Percentiles rank a stretch among this genome's conserved stretches.
Conservation (phyloP, 2,797 vertebrate genomes). For the Falco novaeseelandiae region DNA sequence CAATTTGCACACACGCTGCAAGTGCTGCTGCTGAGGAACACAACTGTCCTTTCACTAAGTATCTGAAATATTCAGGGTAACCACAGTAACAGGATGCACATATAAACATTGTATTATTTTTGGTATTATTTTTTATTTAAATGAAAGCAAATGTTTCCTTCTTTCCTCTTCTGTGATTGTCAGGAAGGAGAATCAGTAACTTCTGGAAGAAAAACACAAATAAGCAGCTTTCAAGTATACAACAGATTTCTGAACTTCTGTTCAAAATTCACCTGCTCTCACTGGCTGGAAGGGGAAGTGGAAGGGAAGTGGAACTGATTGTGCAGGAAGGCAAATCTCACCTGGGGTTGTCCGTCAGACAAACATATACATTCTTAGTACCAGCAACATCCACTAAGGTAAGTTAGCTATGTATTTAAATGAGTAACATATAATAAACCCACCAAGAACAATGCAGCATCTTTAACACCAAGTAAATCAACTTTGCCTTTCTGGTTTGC, state of each 20-base stretch:
- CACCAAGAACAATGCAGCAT: not conserved
- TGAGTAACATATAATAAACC: not conserved
- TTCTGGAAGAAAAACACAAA: not conserved
- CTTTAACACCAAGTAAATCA: not conserved
- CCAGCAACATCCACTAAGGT: not conserved
- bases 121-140: not conserved
- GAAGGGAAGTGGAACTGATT: fast-evolving
- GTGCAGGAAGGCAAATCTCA: not conserved
- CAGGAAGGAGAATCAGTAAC: not conserved
- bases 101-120: not conserved
- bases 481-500: not conserved
- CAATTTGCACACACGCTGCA: not conserved
- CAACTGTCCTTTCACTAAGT: not conserved
- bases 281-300: not conserved
- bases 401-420: not conserved
- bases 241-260: not conserved
- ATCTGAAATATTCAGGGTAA: not conserved
- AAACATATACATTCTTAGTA: not conserved
- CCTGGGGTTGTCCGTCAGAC: not conserved
- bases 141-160: not conserved
- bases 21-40: not conserved
- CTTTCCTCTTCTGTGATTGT: not conserved
- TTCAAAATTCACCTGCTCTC: not conserved
- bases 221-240: not conserved
- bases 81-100: not conserved